These are phyloP conservation scores for Silurus glanis DNA, from an alignment of 2,113 vertebrate species.

Conservation along the genomic window DNA sequence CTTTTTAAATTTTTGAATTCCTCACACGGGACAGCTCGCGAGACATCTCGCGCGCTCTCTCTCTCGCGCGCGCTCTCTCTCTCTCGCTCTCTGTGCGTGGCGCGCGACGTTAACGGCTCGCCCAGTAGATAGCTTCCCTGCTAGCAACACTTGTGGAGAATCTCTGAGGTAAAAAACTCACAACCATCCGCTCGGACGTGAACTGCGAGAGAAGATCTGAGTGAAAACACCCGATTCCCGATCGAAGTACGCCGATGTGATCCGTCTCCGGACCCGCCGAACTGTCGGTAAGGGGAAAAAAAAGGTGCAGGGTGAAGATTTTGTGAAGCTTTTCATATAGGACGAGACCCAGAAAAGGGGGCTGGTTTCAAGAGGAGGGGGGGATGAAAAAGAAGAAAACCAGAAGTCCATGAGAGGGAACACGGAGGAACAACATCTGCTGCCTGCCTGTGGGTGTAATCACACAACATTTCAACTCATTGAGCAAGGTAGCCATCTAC, in stretches of 20 bases:
- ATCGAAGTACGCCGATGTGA: background rate
- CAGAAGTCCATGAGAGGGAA: constrained; percentile 44
- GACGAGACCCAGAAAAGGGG: constrained; percentile 47
- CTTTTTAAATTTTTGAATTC: background rate
- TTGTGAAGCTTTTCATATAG: constrained; percentile 48
- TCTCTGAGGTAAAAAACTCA: no score
- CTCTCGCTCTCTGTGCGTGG: background rate
- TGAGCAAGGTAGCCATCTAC: background rate
- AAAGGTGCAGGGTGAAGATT: constrained; percentile 15
- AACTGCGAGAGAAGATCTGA: background rate
- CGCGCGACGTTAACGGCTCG: constrained; percentile 4
- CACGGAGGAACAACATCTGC: constrained; percentile 56
- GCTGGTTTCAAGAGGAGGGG: constrained; percentile 34
- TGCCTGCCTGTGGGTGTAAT: constrained; percentile 45
- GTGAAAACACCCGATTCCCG: background rate
- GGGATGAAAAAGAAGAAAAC: constrained; percentile 40
- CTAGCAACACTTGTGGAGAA: background rate
- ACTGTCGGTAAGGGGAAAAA: constrained; percentile 5
- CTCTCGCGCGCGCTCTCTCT: background rate
- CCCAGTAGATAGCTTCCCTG: background rate
- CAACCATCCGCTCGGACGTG: background rate
- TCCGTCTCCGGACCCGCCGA: background rate
- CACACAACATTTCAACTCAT: constrained; percentile 11
- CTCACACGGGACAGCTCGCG: constrained; percentile 2
- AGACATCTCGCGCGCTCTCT: constrained; percentile 16